Evolutionary conservation across 1,140 invertebrate species (phyloP).

Genomic region (Colletes gigas): DNA sequence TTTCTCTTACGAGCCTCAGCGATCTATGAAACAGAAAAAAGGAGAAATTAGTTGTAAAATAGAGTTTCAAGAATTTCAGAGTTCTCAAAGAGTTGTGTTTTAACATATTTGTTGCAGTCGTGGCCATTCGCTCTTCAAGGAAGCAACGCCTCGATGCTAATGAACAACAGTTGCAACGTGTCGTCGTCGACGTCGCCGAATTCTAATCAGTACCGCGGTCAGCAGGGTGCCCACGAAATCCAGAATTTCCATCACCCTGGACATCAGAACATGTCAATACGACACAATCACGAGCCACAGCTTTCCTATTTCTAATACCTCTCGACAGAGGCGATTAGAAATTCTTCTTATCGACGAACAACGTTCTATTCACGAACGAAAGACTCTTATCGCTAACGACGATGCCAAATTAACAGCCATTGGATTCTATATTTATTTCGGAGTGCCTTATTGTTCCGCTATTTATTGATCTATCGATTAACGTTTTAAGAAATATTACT

Average conservation of each 20-base stretch:
- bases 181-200: conserved; percentile 69
- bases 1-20: background rate
- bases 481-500: conserved; percentile 17
- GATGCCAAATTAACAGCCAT: background rate
- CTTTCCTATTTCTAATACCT: conserved; percentile 70
- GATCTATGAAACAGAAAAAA: background rate
- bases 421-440: conserved; percentile 60
- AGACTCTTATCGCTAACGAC: background rate
- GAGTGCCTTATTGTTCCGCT: conserved; percentile 55
- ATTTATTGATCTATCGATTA: conserved; percentile 58
- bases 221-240: conserved; percentile 64
- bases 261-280: conserved; percentile 65
- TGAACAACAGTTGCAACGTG: conserved; percentile 72
- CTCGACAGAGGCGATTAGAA: conserved; percentile 6
- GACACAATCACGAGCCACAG: conserved; percentile 70
- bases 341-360: conserved; percentile 6
- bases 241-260: conserved; percentile 68
- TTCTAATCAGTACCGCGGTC: conserved; percentile 69
- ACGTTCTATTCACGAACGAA: background rate
- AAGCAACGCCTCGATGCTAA: conserved; percentile 63
- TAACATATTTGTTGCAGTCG: conserved; percentile 65
- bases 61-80: too few species aligned
- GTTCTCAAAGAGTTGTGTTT: background rate
- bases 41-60: too few species aligned
- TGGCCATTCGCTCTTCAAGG: conserved; percentile 76